A percentile compares a stretch with the other conserved stretches of the same genome.
Evolutionary conservation across 1,140 invertebrate genomes (phyloP).

Genomic region (Riptortus pedestris): DNA sequence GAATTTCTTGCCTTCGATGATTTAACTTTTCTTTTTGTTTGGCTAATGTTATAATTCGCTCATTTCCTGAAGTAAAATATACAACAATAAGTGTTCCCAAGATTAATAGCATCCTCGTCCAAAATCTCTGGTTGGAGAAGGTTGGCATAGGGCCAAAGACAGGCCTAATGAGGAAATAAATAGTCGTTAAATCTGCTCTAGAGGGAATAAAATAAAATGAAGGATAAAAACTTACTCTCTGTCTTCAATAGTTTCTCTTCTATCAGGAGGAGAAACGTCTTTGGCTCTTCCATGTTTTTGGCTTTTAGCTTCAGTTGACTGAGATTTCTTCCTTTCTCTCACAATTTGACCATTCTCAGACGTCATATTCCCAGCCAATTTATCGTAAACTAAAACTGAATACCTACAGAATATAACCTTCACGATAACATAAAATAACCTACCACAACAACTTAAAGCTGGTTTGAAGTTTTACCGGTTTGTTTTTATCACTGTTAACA

Average conservation of each 20-base stretch:
- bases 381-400: neutral
- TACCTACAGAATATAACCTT: neutral
- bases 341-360: neutral
- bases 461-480: neutral
- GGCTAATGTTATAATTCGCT: slow-evolving; percentile 48
- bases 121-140: slow-evolving; percentile 40
- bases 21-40: slow-evolving; percentile 48
- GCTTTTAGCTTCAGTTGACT: neutral
- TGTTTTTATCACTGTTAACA: neutral
- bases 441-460: neutral
- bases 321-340: neutral
- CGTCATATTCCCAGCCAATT: neutral
- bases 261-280: neutral
- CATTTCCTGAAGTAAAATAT: slow-evolving; percentile 53
- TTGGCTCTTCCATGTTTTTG: neutral
- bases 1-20: slow-evolving; percentile 46
- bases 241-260: neutral
- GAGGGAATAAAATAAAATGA: neutral
- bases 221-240: neutral
- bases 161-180: neutral
- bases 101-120: slow-evolving; percentile 42
- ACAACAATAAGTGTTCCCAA: slow-evolving; percentile 44
- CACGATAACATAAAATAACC: neutral
- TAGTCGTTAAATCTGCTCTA: neutral
- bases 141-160: slow-evolving; percentile 37